Evolutionary conservation across 2,113 vertebrate genomes (phyloP), one percentile per base, ranked within the genome.

Genomic region (Salvelinus namaycush): DNA sequence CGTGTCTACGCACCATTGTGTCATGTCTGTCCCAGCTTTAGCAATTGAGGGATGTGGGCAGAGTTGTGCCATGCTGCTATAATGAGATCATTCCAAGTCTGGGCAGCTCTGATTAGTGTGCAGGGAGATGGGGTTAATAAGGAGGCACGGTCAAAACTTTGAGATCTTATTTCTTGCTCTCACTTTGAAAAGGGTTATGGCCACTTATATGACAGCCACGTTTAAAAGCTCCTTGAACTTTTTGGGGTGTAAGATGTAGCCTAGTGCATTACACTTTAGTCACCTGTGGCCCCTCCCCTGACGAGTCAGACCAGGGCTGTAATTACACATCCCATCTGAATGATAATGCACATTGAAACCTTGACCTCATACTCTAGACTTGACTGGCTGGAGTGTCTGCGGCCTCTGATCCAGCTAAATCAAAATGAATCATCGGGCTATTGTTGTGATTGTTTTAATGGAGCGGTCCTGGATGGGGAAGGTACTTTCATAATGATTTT

Each of bases 401-500:
- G 20, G 20, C 54, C 54, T 18, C 18, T 18, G 13, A 4, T 51
- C 73, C 11, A 74, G 51, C 39, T 27, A 22, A 62, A 62, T n/a
- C 59, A 22, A n/a, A 62, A 44, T 24, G 54, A 20, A 20, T 57
- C 54, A 57, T 57, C 18, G 1, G 54, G 14, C 13, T 18, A 57
- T 48, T 60, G 78, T 51, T 64, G 72, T 18, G 13, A 60, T 34
- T 22, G 24, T 6, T 57, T 57, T 57, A 75, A 76, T 77, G 74
- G 16, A 54, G 79, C 31, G 24, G 11, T 79, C 44, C 75, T 31
- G 54, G 57, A 75, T 57, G 13, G 29, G 6, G 70, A 73, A 8
- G 9, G 70, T 68, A 70, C 72, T 80, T 77, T 86, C 44, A 68
- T 66, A 27, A 81, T 60, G 62, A 74, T 62, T 62, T 24, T 22